Evolutionary conservation across 2,797 vertebrate species (phyloP).

Genomic region (Sebastes melanostomus): DNA sequence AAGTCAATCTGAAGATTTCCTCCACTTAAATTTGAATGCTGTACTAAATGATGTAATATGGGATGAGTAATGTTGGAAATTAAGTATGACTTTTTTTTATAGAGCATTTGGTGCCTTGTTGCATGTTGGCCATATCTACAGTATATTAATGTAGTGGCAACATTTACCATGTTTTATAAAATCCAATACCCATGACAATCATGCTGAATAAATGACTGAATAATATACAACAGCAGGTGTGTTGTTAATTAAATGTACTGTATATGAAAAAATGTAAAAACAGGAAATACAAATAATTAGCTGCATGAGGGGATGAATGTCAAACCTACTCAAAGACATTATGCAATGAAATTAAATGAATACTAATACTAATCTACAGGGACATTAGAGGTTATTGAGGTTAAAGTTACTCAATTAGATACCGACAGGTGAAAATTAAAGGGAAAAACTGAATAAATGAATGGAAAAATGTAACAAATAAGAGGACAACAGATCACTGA

Average conservation of each 20-base stretch:
- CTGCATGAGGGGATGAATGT: neutral
- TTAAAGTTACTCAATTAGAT: neutral
- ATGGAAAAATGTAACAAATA: neutral
- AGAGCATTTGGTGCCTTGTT: slow-evolving; percentile 59
- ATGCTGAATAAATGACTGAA: slow-evolving; percentile 61
- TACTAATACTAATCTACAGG: neutral
- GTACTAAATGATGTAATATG: slow-evolving; percentile 26
- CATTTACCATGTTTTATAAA: slow-evolving; percentile 47
- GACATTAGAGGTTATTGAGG: neutral
- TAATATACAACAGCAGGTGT: neutral
- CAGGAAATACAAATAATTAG: neutral
- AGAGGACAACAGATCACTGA: no score
- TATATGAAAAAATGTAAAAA: neutral
- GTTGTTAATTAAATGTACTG: neutral
- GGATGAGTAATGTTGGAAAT: slow-evolving; percentile 29
- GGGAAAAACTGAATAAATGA: neutral
- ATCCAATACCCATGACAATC: slow-evolving; percentile 66
- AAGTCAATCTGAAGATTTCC: neutral
- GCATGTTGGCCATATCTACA: slow-evolving; percentile 50
- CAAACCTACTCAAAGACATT: neutral
- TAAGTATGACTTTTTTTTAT: neutral
- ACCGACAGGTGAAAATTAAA: no score
- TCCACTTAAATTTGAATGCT: slow-evolving; percentile 36
- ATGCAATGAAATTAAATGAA: neutral
- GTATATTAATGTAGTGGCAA: slow-evolving; percentile 34